A percentile compares a stretch with the other conserved stretches of the same genome.
Conservation (phyloP, 2,113 vertebrate species). For the Charina bottae region DNA sequence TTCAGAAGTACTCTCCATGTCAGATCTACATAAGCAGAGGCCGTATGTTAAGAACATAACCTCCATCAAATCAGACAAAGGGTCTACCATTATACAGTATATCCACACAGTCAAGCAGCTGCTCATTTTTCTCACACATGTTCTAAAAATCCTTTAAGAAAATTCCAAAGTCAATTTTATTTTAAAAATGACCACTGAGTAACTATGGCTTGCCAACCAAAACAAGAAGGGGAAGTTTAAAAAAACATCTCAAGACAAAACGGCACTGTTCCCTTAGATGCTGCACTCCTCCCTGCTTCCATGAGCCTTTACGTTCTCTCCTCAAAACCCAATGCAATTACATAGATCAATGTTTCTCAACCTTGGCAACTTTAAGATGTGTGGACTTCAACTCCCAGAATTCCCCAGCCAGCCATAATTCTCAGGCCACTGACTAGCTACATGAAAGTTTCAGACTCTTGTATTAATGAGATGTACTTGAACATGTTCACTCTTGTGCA, state of each 20-base stretch:
- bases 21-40: background rate
- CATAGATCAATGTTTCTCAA: background rate
- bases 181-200: background rate
- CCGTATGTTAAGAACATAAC: background rate
- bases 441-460: background rate
- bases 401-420: background rate
- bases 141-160: background rate
- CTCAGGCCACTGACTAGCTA: background rate
- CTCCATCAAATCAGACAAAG: background rate
- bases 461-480: background rate
- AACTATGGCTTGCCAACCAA: background rate
- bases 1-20: background rate
- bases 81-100: background rate
- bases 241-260: background rate
- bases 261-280: background rate
- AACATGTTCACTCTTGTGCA: background rate
- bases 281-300: too few species aligned
- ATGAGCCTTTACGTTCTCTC: too few species aligned
- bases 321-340: too few species aligned
- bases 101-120: background rate
- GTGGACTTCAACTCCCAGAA: background rate
- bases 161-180: background rate
- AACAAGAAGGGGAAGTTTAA: background rate
- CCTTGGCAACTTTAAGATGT: background rate
- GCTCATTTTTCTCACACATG: background rate